These are phyloP conservation scores for Orchesellides sinensis DNA, from an alignment of 2,888 invertebrate species.

Conservation along the genomic window DNA sequence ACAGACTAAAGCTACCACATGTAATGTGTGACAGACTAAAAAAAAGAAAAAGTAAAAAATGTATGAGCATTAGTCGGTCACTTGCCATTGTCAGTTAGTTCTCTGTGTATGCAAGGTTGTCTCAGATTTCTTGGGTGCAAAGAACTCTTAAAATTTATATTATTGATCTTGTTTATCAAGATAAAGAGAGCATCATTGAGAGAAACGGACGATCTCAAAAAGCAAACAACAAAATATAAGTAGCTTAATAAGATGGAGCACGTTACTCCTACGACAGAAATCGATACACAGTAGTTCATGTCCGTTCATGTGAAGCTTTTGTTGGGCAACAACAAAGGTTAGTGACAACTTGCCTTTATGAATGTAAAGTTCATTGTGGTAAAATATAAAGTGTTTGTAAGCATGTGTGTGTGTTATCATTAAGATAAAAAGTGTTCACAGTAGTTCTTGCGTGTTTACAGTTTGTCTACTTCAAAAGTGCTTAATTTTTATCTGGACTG, in stretches of 20 bases:
- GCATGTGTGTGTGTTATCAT: conserved; percentile 4
- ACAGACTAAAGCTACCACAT: no score
- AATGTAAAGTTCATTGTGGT: conserved; percentile 4
- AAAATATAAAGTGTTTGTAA: neutral
- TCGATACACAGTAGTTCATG: conserved; percentile 1
- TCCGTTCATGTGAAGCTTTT: neutral
- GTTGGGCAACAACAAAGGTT: conserved; percentile 10
- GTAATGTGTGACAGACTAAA: no score
- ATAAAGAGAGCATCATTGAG: no score
- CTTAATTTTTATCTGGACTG: neutral
- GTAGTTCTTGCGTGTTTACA: neutral
- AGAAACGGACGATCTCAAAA: no score
- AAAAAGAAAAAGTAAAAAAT: no score
- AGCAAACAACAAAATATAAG: no score
- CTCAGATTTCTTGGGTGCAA: no score
- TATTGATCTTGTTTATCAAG: no score
- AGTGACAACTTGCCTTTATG: conserved; percentile 9
- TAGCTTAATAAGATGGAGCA: neutral
- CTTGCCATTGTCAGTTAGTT: no score
- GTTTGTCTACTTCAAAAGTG: conserved; percentile 15
- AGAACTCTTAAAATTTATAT: no score
- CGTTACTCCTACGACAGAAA: conserved; percentile 9
- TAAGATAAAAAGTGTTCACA: neutral
- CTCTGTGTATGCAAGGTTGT: no score
- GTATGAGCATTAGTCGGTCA: no score